Conservation (phyloP, 2,113 vertebrate species). For the Romanogobio albipinnatus region DNA sequence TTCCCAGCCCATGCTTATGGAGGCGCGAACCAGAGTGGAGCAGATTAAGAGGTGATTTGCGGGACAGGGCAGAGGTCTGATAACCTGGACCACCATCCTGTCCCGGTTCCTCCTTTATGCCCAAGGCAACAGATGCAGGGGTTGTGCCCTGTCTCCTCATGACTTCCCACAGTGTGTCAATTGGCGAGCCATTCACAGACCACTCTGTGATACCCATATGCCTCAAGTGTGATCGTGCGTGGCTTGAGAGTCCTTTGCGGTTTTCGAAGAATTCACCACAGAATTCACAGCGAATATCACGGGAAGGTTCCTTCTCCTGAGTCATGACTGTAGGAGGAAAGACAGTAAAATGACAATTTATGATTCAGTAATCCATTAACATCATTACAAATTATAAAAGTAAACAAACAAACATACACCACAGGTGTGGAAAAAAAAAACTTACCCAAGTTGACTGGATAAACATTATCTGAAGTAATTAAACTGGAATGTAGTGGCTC, state of each 20-base stretch:
- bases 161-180: conserved; percentile 90
- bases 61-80: conserved; percentile 71
- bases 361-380: not conserved
- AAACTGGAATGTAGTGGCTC: conserved; percentile 66
- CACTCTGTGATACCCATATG: conserved; percentile 97
- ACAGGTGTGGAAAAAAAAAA: not conserved
- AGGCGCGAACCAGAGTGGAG: conserved; percentile 73
- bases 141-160: conserved; percentile 81
- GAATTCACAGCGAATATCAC: conserved; percentile 93
- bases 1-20: conserved; percentile 77
- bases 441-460: conserved; percentile 76
- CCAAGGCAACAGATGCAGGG: conserved; percentile 67
- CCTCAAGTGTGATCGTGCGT: conserved; percentile 91
- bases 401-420: not conserved
- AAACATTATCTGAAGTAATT: conserved; percentile 66
- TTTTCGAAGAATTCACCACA: conserved; percentile 96
- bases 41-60: conserved; percentile 69
- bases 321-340: conserved; percentile 63
- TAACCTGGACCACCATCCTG: conserved; percentile 64
- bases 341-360: not conserved
- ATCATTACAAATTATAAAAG: not conserved
- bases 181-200: conserved; percentile 94
- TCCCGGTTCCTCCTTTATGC: conserved; percentile 79
- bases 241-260: conserved; percentile 93
- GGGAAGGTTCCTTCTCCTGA: conserved; percentile 82